Evolutionary conservation across 2,888 invertebrate genomes (phyloP).

Genomic region (Ligdia adustata): DNA sequence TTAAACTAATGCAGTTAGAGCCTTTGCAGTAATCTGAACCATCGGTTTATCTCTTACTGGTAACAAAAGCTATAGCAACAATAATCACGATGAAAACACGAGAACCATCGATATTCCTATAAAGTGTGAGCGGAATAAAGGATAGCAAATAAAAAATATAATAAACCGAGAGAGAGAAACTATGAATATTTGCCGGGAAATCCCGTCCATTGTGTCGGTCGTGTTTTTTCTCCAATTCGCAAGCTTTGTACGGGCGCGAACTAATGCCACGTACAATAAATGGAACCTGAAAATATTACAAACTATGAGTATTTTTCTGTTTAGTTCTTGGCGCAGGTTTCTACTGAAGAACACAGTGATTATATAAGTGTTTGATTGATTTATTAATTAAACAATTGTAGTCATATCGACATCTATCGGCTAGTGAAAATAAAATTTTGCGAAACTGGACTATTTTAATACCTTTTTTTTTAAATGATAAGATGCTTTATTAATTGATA

Average conservation of each 20-base stretch:
- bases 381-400: too few species aligned
- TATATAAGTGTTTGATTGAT: too few species aligned
- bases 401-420: too few species aligned
- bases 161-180: constrained; percentile 32
- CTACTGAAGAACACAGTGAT: too few species aligned
- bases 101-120: constrained; percentile 23
- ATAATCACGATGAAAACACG: constrained; percentile 17
- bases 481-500: not conserved
- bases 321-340: not conserved
- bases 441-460: too few species aligned
- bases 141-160: constrained; percentile 31
- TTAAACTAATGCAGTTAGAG: too few species aligned
- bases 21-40: too few species aligned
- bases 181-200: constrained; percentile 38
- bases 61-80: not conserved
- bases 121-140: constrained; percentile 19
- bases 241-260: constrained; percentile 41
- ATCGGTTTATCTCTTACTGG: not conserved
- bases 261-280: constrained; percentile 41
- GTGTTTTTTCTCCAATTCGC: constrained; percentile 41
- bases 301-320: constrained; percentile 23
- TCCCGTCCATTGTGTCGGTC: constrained; percentile 27
- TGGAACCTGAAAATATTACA: constrained; percentile 28
- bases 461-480: not conserved
- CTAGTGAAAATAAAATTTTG: too few species aligned